Percentiles rank a stretch among this genome's conserved stretches.
phyloP scores from a whole-genome alignment of 1,140 invertebrate genomes.

The Goniozus legneri region DNA sequence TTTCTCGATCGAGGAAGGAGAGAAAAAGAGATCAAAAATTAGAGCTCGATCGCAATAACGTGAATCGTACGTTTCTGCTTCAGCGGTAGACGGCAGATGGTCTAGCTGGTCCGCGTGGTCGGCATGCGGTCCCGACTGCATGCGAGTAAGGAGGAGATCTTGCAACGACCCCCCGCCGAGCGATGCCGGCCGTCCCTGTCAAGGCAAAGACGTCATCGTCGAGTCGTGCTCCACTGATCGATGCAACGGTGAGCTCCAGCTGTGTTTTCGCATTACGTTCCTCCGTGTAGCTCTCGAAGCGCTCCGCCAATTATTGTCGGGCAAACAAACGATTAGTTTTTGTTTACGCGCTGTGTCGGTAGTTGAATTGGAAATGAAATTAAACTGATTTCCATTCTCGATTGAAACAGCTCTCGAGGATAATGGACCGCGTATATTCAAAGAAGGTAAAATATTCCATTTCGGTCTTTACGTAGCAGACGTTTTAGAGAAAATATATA shows the following conservation, averaged over 20 bases:
- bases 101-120: slow-evolving; percentile 85
- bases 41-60: too few relatives aligned
- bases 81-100: slow-evolving; percentile 66
- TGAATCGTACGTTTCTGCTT: too few relatives aligned
- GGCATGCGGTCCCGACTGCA: slow-evolving; percentile 79
- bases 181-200: slow-evolving; percentile 64
- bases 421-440: slow-evolving; percentile 29
- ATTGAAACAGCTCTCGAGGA: slow-evolving; percentile 25
- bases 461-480: neutral
- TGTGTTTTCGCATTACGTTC: slow-evolving; percentile 13
- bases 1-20: too few relatives aligned
- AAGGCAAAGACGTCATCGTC: slow-evolving; percentile 65
- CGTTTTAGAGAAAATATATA: neutral
- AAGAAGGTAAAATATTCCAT: slow-evolving; percentile 29
- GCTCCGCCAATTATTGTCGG: too few relatives aligned
- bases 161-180: slow-evolving; percentile 69
- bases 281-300: slow-evolving; percentile 12
- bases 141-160: slow-evolving; percentile 71
- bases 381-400: too few relatives aligned
- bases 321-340: too few relatives aligned
- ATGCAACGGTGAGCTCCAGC: slow-evolving; percentile 46
- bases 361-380: too few relatives aligned
- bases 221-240: slow-evolving; percentile 54
- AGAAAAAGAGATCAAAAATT: too few relatives aligned
- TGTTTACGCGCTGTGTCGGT: too few relatives aligned